Evolutionary conservation across 2,113 vertebrate species (phyloP).

Genomic region (Phaethon lepturus): DNA sequence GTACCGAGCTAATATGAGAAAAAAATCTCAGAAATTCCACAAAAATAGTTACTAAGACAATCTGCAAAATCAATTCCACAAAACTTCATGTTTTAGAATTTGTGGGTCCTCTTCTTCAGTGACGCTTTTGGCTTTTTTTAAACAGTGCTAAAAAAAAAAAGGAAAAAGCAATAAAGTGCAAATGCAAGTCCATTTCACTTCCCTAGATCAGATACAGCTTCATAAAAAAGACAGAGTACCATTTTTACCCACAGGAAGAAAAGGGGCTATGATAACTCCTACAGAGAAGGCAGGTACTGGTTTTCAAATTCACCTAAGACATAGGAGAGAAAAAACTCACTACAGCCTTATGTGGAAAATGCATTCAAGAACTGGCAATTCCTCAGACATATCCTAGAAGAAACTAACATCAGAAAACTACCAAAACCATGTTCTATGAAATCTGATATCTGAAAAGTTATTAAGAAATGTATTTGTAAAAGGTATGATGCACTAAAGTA

Average conservation of each 20-base stretch:
- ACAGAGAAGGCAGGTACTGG: not conserved
- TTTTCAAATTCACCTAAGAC: not conserved
- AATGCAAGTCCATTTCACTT: not conserved
- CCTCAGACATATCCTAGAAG: not conserved
- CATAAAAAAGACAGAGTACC: not conserved
- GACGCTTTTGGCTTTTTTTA: not conserved
- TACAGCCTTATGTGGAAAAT: not conserved
- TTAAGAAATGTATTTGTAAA: not conserved
- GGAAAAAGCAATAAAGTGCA: not conserved
- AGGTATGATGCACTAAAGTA: not conserved
- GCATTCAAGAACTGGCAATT: not conserved
- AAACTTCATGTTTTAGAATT: not conserved
- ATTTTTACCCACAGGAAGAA: not conserved
- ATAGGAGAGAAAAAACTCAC: not conserved
- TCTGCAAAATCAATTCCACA: not conserved
- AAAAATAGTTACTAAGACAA: not conserved
- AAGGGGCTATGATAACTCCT: not conserved
- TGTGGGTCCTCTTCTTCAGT: not conserved
- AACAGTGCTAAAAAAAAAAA: not conserved
- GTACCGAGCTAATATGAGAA: not conserved
- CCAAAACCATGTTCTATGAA: not conserved
- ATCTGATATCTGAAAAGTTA: not conserved
- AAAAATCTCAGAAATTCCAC: not conserved
- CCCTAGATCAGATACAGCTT: not conserved
- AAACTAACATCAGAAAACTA: not conserved